Conservation (phyloP, 2,113 vertebrate species). For the Xyliphius kryptos region DNA sequence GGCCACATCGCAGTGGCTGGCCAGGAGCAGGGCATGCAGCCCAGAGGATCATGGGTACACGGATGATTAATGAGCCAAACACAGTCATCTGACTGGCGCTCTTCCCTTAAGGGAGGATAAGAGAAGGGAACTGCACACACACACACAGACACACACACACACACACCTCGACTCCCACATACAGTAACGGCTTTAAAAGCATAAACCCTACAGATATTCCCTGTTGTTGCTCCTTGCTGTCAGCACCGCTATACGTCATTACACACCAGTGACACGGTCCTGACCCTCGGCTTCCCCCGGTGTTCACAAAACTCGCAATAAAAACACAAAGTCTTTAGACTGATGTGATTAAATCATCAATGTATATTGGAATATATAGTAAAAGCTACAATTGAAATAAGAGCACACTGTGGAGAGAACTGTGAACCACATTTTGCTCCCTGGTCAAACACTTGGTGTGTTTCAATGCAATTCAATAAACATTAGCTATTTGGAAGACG, state of each 20-base stretch:
- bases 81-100: slow-evolving; percentile 33
- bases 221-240: neutral
- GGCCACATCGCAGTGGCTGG: slow-evolving; percentile 22
- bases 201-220: neutral
- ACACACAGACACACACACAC: slow-evolving; percentile 23
- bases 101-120: slow-evolving; percentile 10
- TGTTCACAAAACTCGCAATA: too few species aligned
- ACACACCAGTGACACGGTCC: neutral
- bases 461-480: too few species aligned
- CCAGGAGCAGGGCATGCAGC: slow-evolving; percentile 24
- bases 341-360: too few species aligned
- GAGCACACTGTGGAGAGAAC: too few species aligned
- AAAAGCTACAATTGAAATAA: too few species aligned
- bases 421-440: too few species aligned
- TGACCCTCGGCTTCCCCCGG: neutral
- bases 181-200: slow-evolving; percentile 16
- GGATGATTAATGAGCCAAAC: slow-evolving; percentile 39
- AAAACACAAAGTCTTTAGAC: too few species aligned
- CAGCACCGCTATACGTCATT: neutral
- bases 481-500: too few species aligned
- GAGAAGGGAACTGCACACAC: slow-evolving; percentile 21
- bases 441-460: too few species aligned
- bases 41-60: slow-evolving; percentile 36
- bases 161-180: slow-evolving; percentile 12
- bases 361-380: too few species aligned